Percentiles rank a stretch among this genome's conserved stretches.
Conservation (phyloP, 2,888 invertebrate genomes). For the Xylophagus ater region DNA sequence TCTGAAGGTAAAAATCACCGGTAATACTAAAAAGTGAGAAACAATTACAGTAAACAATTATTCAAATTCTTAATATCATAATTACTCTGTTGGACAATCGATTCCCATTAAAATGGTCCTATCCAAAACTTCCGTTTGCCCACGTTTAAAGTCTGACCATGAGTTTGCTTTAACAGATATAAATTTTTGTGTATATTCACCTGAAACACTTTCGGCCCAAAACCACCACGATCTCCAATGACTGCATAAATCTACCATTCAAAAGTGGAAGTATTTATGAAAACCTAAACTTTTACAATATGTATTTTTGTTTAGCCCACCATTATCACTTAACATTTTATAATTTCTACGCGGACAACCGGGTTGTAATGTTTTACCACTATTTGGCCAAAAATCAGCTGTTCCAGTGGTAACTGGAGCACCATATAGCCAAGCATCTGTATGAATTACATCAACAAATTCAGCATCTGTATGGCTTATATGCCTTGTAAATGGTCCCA, state of each 20-base stretch:
- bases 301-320: slow-evolving; percentile 16
- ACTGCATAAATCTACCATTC: slow-evolving; percentile 44
- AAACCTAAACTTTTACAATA: slow-evolving; percentile 6
- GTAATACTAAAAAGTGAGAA: slow-evolving; percentile 22
- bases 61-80: neutral
- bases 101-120: slow-evolving; percentile 30
- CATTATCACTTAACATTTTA: slow-evolving; percentile 32
- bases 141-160: slow-evolving; percentile 45
- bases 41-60: neutral
- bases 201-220: slow-evolving; percentile 46
- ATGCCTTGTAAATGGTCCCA: slow-evolving; percentile 40
- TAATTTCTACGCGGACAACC: slow-evolving; percentile 44
- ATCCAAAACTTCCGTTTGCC: slow-evolving; percentile 19
- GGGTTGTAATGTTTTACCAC: slow-evolving; percentile 47
- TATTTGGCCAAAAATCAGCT: slow-evolving; percentile 52
- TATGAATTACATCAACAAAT: slow-evolving; percentile 58
- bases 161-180: slow-evolving; percentile 45
- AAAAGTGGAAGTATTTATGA: slow-evolving; percentile 1
- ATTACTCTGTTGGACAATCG: slow-evolving; percentile 30
- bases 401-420: slow-evolving; percentile 48
- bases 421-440: slow-evolving; percentile 51
- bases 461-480: slow-evolving; percentile 44
- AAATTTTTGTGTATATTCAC: slow-evolving; percentile 37
- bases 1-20: slow-evolving; percentile 37
- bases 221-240: slow-evolving; percentile 52